phyloP scores from a whole-genome alignment of 2,888 invertebrate genomes.

The Venusia cambrica region DNA sequence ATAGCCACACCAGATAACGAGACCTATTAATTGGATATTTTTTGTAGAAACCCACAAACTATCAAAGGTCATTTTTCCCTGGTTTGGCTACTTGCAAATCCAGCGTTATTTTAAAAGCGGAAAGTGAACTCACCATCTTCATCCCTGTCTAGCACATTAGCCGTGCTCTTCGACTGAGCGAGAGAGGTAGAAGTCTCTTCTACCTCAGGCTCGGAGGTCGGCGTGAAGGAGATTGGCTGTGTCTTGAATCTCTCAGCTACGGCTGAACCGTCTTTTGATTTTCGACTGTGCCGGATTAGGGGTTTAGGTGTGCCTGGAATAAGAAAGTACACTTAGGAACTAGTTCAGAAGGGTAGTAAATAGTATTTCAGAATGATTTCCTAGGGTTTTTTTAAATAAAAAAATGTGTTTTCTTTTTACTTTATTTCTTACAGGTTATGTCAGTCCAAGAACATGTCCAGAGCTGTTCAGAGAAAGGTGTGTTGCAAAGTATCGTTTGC shows the following conservation, averaged over 20 bases:
- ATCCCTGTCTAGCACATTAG: conserved; percentile 73
- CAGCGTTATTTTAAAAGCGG: conserved; percentile 12
- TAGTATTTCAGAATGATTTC: too few species aligned
- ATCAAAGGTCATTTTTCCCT: too few species aligned
- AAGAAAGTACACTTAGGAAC: conserved; percentile 1
- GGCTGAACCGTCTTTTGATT: conserved; percentile 63
- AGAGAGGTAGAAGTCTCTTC: conserved; percentile 48
- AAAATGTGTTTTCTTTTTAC: too few species aligned
- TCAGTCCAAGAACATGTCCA: too few species aligned
- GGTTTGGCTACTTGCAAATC: too few species aligned
- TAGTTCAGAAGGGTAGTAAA: background rate
- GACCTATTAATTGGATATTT: too few species aligned
- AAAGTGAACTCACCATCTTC: conserved; percentile 66
- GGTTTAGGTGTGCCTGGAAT: conserved; percentile 75
- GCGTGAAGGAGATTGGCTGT: conserved; percentile 85
- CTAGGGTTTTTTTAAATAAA: too few species aligned
- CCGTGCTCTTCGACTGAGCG: conserved; percentile 65
- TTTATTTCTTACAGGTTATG: too few species aligned
- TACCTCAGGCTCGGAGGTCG: conserved; percentile 34
- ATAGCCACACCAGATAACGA: too few species aligned
- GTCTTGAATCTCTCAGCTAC: conserved; percentile 82
- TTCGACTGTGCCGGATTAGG: conserved; percentile 71
- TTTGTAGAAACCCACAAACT: too few species aligned
- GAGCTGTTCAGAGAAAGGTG: too few species aligned
- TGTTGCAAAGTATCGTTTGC: too few species aligned